Evolutionary conservation across 2,888 invertebrate species (phyloP), one percentile per base, ranked within the genome.

Genomic region (Oxytorus armatus): DNA sequence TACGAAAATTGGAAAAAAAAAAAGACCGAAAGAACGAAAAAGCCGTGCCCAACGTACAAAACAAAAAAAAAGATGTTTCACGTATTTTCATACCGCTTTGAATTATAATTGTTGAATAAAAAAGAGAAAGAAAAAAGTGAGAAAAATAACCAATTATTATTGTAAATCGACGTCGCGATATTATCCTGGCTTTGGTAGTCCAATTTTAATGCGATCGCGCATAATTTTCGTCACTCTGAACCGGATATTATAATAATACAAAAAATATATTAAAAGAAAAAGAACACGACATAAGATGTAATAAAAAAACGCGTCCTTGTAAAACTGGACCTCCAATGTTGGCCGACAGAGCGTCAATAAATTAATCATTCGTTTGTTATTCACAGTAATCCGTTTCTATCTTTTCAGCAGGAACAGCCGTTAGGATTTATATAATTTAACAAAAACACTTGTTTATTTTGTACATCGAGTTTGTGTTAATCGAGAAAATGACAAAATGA

Each of bases 321-420:
- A 42, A 69, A 61, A 39, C 77, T 68, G 80, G 73, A 74, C 57
- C 14, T 73, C 59, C 76, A 79, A 61, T 66, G 36, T 66, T 21
- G 16, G 11, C 53, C 44, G 55, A 11, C 10, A 49, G 49, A 47
- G 33, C 1, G 1, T 70, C 36, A 36, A 23, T 29, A 11, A 29
- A 66, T 69, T 3, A 66, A 55, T 55, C 29, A 68, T 14, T 73
- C 23, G 25, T 63, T 59, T 10, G 16, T 66, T 33, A 66, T 44
- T 21, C 49, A 36, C 39, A 77, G 63, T 77, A 74, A 80, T 77
- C 70, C 79, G 66, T 72, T 77, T 80, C 36, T 74, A 77, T 44
- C 84, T 85, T 90, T 90, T 89, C 90, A 90, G 90, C 88, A 79
- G 87, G 89, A 88, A 85, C 85, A 84, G 86, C 88, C 82, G 84